Evolutionary conservation across 2,113 vertebrate species (phyloP).

Genomic region (Numida meleagris): DNA sequence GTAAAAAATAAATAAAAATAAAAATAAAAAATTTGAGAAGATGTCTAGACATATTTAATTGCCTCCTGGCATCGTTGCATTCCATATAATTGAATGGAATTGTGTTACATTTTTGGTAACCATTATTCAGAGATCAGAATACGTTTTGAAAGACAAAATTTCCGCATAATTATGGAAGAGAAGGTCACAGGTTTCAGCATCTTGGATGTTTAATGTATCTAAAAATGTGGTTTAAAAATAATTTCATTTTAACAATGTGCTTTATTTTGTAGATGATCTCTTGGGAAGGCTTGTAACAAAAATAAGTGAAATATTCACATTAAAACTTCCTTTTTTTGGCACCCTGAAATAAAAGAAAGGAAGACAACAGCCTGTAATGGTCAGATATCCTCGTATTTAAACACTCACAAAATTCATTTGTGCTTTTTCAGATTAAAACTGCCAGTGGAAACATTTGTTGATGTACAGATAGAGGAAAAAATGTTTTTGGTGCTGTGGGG

Average conservation of each 20-base stretch:
- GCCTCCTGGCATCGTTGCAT: conserved; percentile 46
- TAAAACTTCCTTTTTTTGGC: background rate
- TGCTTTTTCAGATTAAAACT: conserved; percentile 59
- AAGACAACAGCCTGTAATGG: background rate
- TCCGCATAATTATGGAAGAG: background rate
- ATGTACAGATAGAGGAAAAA: conserved; percentile 64
- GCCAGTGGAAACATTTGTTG: conserved; percentile 52
- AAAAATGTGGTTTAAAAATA: background rate
- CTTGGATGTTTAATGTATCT: background rate
- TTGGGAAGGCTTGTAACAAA: background rate
- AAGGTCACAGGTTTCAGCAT: conserved; percentile 40
- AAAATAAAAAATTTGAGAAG: conserved; percentile 5
- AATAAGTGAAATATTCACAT: conserved; percentile 40
- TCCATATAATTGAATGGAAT: conserved; percentile 62
- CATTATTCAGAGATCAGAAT: conserved; percentile 52
- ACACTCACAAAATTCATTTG: conserved; percentile 38
- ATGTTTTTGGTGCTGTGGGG: conserved; percentile 34
- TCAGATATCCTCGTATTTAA: background rate
- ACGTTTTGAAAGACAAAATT: conserved; percentile 48
- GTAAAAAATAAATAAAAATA: conserved; percentile 4
- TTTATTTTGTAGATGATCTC: conserved; percentile 20
- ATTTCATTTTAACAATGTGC: background rate
- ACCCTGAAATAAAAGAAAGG: background rate
- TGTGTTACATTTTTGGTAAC: conserved; percentile 52
- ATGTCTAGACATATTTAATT: conserved; percentile 65